These are phyloP conservation scores for Cebus imitator DNA, from an alignment of 2,113 vertebrate genomes.

Conservation along the genomic window DNA sequence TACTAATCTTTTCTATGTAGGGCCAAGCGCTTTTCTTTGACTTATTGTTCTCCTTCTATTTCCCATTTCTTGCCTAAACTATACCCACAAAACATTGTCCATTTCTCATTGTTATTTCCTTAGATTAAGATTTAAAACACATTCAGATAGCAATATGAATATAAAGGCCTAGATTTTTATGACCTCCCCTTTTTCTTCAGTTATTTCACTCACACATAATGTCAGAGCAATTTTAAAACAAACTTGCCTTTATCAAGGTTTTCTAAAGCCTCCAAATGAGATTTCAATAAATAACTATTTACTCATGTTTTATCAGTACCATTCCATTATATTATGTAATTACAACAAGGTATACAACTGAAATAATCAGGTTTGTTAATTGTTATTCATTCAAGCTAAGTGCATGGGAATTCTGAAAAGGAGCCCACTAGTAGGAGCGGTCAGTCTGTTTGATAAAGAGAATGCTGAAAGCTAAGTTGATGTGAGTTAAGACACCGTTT, in stretches of 20 bases:
- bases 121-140: neutral
- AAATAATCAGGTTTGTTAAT: neutral
- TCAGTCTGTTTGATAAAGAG: neutral
- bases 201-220: neutral
- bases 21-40: neutral
- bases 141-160: neutral
- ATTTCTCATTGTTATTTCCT: neutral
- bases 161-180: neutral
- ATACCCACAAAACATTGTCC: neutral
- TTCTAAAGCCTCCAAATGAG: neutral
- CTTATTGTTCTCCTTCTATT: neutral
- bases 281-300: neutral
- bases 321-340: neutral
- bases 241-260: neutral
- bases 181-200: neutral
- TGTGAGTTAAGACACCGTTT: neutral
- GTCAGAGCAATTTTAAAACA: neutral
- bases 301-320: neutral
- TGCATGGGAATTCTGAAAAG: neutral
- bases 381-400: neutral
- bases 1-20: neutral
- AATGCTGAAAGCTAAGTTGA: neutral
- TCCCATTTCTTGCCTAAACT: neutral
- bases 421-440: neutral
- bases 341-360: neutral